phyloP scores from a whole-genome alignment of 2,888 invertebrate species.

The Cenopis cana region DNA sequence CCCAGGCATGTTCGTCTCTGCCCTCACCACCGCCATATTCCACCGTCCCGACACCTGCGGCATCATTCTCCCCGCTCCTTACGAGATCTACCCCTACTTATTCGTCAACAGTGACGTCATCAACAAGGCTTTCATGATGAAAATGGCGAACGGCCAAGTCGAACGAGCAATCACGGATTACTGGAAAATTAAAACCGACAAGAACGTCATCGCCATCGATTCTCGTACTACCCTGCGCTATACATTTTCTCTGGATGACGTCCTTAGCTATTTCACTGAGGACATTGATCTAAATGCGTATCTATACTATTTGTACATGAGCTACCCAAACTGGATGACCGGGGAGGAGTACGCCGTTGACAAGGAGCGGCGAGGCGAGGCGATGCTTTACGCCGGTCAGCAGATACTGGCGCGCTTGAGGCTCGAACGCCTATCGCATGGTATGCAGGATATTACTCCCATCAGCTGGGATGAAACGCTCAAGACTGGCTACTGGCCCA shows the following conservation, averaged over 20 bases:
- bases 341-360: slow-evolving; percentile 79
- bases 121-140: slow-evolving; percentile 87
- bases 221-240: slow-evolving; percentile 88
- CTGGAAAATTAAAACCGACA: slow-evolving; percentile 82
- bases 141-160: slow-evolving; percentile 85
- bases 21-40: slow-evolving; percentile 87
- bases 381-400: slow-evolving; percentile 86
- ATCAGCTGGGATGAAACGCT: slow-evolving; percentile 75
- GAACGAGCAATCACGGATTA: slow-evolving; percentile 82
- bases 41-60: slow-evolving; percentile 88
- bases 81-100: slow-evolving; percentile 91
- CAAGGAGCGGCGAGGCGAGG: slow-evolving; percentile 83
- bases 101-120: slow-evolving; percentile 90
- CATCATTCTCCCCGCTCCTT: slow-evolving; percentile 88
- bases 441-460: slow-evolving; percentile 77
- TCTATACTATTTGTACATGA: slow-evolving; percentile 88
- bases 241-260: slow-evolving; percentile 85
- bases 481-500: slow-evolving; percentile 85
- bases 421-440: slow-evolving; percentile 80
- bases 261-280: slow-evolving; percentile 89
- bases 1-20: slow-evolving; percentile 90
- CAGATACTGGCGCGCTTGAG: slow-evolving; percentile 86
- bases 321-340: slow-evolving; percentile 89
- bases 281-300: slow-evolving; percentile 91
- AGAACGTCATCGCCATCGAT: slow-evolving; percentile 86